A percentile compares a stretch with the other conserved stretches of the same genome.
phyloP scores from a whole-genome alignment of 2,888 invertebrate genomes.

The Apoda limacodes region DNA sequence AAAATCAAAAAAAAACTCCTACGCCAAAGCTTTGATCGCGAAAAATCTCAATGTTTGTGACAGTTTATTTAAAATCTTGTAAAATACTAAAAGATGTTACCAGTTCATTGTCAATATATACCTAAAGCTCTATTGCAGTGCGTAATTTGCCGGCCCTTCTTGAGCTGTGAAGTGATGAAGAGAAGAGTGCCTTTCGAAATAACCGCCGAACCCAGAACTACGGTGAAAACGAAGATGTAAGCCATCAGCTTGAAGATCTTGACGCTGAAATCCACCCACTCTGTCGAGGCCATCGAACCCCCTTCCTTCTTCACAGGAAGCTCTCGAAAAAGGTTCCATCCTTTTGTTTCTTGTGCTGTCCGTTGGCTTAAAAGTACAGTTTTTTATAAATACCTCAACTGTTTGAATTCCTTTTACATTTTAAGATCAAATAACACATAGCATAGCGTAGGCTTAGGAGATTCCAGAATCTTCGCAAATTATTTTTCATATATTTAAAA shows the following conservation, averaged over 20 bases:
- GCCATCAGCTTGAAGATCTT: slow-evolving; percentile 76
- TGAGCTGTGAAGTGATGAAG: slow-evolving; percentile 79
- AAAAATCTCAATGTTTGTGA: too few relatives aligned
- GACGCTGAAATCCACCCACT: slow-evolving; percentile 72
- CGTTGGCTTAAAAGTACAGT: slow-evolving; percentile 42
- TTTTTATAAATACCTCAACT: neutral
- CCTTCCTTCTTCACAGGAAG: slow-evolving; percentile 75
- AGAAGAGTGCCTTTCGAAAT: slow-evolving; percentile 79
- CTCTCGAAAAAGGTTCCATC: slow-evolving; percentile 86
- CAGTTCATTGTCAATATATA: too few relatives aligned
- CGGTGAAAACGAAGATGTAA: slow-evolving; percentile 74
- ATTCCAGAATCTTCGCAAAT: too few relatives aligned
- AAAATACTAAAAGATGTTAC: too few relatives aligned
- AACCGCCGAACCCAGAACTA: slow-evolving; percentile 76
- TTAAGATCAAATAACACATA: too few relatives aligned
- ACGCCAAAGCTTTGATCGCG: too few relatives aligned
- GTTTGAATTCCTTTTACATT: too few relatives aligned
- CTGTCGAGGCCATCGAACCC: slow-evolving; percentile 75
- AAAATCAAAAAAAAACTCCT: too few relatives aligned
- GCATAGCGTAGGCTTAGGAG: too few relatives aligned
- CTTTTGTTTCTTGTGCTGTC: slow-evolving; percentile 66
- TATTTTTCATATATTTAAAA: too few relatives aligned
- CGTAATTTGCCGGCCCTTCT: slow-evolving; percentile 58
- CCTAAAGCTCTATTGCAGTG: slow-evolving; percentile 71
- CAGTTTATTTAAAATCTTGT: too few relatives aligned